Conservation (phyloP, 2,797 vertebrate species). For the Lutjanus argentimaculatus region DNA sequence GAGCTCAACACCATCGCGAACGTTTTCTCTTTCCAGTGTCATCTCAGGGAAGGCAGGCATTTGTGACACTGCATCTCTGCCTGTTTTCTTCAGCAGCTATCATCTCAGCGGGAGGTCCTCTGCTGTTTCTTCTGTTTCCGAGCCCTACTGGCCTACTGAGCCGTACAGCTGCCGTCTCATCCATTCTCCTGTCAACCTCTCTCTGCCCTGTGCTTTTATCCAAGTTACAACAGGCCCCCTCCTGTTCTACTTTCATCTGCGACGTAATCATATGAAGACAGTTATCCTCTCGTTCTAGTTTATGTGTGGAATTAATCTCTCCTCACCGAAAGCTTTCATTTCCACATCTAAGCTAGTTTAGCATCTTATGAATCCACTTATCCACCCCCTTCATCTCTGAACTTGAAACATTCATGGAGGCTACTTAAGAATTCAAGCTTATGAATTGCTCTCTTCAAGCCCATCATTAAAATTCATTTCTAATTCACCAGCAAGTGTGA, state of each 20-base stretch:
- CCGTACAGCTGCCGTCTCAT: conserved; percentile 53
- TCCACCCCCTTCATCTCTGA: conserved; percentile 20
- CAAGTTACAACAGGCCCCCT: conserved; percentile 12
- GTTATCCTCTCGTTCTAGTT: conserved; percentile 24
- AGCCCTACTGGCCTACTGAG: conserved; percentile 41
- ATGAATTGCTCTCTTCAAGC: conserved; percentile 41
- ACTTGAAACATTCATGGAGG: conserved; percentile 54
- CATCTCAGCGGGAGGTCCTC: conserved; percentile 53
- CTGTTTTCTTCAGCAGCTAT: conserved; percentile 43
- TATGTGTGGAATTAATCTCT: conserved; percentile 35
- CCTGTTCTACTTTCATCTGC: conserved; percentile 51
- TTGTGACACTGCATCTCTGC: conserved; percentile 38
- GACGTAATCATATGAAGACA: conserved; percentile 39
- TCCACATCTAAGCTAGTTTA: conserved; percentile 40
- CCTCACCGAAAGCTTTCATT: conserved; percentile 43
- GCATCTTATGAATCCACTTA: conserved; percentile 38
- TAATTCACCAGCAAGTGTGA: conserved; percentile 45
- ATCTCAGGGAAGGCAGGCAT: conserved; percentile 15
- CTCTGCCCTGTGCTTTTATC: conserved; percentile 47
- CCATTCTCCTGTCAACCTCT: conserved; percentile 45
- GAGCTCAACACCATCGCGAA: conserved; percentile 15
- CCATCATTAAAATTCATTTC: conserved; percentile 44
- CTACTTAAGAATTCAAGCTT: conserved; percentile 39
- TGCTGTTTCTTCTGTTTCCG: conserved; percentile 47
- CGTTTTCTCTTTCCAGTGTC: conserved; percentile 23